Conservation (phyloP, 2,888 invertebrate genomes). For the Leptarthrus brevirostris region DNA sequence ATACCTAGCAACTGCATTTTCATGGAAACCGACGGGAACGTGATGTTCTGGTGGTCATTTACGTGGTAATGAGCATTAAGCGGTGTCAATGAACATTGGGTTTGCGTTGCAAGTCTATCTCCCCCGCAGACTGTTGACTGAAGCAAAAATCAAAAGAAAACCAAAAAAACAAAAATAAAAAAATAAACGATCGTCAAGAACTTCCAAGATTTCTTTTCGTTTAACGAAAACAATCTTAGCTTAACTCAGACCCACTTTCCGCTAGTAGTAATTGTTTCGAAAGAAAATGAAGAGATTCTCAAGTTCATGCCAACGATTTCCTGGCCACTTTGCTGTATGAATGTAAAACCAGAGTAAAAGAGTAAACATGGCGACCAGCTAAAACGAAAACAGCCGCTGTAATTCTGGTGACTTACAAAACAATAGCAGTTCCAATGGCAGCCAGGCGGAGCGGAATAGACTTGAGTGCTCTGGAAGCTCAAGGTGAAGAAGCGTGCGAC, state of each 20-base stretch:
- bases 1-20: background rate
- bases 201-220: background rate
- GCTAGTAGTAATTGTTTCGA: background rate
- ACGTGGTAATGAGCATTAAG: background rate
- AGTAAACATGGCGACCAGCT: background rate
- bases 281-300: background rate
- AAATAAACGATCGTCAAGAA: background rate
- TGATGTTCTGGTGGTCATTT: conserved; percentile 5
- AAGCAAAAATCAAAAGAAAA: conserved; percentile 3
- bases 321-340: background rate
- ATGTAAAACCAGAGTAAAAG: background rate
- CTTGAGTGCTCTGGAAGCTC: background rate
- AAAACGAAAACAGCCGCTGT: background rate
- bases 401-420: conserved; percentile 5
- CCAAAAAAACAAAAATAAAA: background rate
- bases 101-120: background rate
- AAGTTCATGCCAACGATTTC: conserved; percentile 7
- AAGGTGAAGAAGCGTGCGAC: conserved; percentile 10
- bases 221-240: background rate
- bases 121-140: background rate
- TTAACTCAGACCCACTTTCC: background rate
- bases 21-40: conserved; percentile 6
- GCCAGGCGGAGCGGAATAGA: background rate
- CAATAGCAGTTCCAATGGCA: background rate
- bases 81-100: conserved; percentile 4